Base-by-base conservation (phyloP, 2,113 vertebrate species). In the Sebastes schlegelii region DNA sequence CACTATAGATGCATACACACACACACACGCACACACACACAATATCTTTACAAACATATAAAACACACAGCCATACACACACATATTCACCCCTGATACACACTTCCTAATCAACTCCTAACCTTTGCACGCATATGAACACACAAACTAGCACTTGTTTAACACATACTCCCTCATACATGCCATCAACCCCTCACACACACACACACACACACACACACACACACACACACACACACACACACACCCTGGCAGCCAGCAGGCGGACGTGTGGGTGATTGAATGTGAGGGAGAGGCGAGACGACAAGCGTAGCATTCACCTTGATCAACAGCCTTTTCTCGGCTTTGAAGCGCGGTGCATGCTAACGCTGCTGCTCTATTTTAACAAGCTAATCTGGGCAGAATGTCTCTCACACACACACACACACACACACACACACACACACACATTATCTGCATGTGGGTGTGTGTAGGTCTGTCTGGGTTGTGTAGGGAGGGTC, bases 311-410 rank as follows among this genome's bases (percentile, higher is more conserved):
- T 87, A 83, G 88, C 88, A 66, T 91, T 90, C 89, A 91, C 92
- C 91, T 93, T 92, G 91, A 93, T 93, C 90, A 91, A 67, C 88
- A 54, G 80, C 87, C 79, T 54, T 86, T 86, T 88, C 90, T 77
- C 14, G 6, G 88, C 88, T 92, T 88, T 90, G 89, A 93, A 86
- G 86, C 55, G 6, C 68, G 1, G 71, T 26, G 83, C 89, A 82
- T 6, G 77, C 70, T 83, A 89, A 84, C 46, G 21, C 63, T 46
- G 67, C 84, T 81, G 81, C 87, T 87, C 90, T 90, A 82, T 91
- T 93, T 92, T 91, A 94, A 93, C 91, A 89, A 92, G 88, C 91
- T 92, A 89, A 93, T 92, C 91, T 86, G 84, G 54, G 60, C 74
- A 45, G 73, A 76, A 23, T 71, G 34, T 34, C 34, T 34, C 34